These are phyloP conservation scores for Drosophila fuyamai DNA, from an alignment of 1,140 invertebrate genomes.

Conservation along the genomic window DNA sequence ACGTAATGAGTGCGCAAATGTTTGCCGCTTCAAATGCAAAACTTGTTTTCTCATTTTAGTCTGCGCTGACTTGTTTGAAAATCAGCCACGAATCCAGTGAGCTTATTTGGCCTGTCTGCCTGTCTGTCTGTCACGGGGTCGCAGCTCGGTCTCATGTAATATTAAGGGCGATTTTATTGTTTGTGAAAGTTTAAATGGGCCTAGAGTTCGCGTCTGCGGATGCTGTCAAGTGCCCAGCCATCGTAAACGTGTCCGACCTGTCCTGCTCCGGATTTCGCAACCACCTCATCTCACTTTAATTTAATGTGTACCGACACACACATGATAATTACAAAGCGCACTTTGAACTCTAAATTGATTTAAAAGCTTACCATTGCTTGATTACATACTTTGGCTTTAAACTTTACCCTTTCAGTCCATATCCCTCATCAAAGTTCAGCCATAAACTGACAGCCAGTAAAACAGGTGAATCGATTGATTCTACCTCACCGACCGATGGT, in stretches of 20 bases:
- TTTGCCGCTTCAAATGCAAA: slow-evolving; percentile 46
- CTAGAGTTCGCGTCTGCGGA: slow-evolving; percentile 22
- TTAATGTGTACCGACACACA: slow-evolving; percentile 34
- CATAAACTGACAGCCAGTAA: slow-evolving; percentile 38
- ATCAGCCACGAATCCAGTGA: slow-evolving; percentile 26
- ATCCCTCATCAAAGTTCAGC: slow-evolving; percentile 15
- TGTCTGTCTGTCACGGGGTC: slow-evolving; percentile 44
- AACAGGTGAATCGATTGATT: slow-evolving; percentile 43
- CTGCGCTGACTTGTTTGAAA: neutral
- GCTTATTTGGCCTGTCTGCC: slow-evolving; percentile 34
- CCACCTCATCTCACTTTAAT: slow-evolving; percentile 7
- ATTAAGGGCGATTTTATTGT: slow-evolving; percentile 65
- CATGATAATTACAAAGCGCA: slow-evolving; percentile 44
- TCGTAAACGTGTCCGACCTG: slow-evolving; percentile 27
- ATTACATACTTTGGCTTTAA: slow-evolving; percentile 19
- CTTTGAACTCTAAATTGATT: slow-evolving; percentile 14
- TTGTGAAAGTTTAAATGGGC: slow-evolving; percentile 63
- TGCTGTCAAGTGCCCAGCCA: slow-evolving; percentile 47
- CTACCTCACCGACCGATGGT: slow-evolving; percentile 22
- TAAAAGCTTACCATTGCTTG: neutral
- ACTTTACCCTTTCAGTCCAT: slow-evolving; percentile 31
- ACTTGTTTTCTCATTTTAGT: slow-evolving; percentile 1
- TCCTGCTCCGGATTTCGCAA: slow-evolving; percentile 4
- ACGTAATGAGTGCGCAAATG: slow-evolving; percentile 55
- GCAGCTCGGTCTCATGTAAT: slow-evolving; percentile 57